Evolutionary conservation across 2,888 invertebrate genomes (phyloP), one percentile per base, ranked within the genome.

Genomic region (Gnatocerus cornutus): DNA sequence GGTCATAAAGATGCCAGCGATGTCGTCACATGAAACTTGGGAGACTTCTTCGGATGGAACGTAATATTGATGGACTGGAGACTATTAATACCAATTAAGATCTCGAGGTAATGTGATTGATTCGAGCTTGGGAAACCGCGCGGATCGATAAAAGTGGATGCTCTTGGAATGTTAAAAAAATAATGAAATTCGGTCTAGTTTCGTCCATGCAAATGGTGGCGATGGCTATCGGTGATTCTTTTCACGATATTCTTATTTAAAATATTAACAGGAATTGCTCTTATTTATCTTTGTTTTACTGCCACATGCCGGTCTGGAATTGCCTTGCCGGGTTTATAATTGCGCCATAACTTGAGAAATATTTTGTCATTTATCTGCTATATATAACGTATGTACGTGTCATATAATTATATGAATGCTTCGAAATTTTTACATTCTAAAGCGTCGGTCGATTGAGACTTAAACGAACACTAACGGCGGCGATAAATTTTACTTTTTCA

Each of bases 321-420:
- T 69, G 63, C 65, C 48, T 64, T 70, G 65, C 64, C 50, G 56
- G 55, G 43, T 55, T 61, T 62, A 69, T 74, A 74, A 74, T 74
- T 72, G 72, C 71, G 63, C 68, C 68, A 74, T 71, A 71, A 71
- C 67, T 64, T 61, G 72, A 67, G 74, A 74, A 74, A 74, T 72
- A 72, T 71, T 74, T 70, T 68, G 73, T 73, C 74, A 71, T 74
- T 73, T 73, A 74, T 71, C 66, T 73, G 71, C 69, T 53, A 69
- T 73, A 68, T 71, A 68, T 73, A 72, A 72, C 59, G 41, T 71
- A 72, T 71, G 58, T 43, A 71, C 70, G 64, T 71, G 72, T 71
- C 74, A 68, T 50, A 58, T 69, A 71, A 72, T 74, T 72, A 71
- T 69, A 66, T 63, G 63, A 59, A 72, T 73, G 62, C 68, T 58